Base-by-base conservation (phyloP, 2,888 invertebrate species). In the Lamproptera curius region DNA sequence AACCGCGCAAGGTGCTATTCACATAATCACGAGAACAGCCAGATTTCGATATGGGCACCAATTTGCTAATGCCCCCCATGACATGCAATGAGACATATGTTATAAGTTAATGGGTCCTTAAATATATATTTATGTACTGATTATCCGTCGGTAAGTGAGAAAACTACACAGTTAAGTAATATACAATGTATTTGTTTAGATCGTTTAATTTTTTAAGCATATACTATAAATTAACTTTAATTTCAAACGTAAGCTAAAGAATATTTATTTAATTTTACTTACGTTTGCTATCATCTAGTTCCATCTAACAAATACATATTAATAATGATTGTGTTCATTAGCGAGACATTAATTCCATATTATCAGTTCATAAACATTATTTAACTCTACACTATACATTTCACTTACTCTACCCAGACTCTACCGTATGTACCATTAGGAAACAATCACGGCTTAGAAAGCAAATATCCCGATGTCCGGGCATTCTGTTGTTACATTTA, bases 401-500 rank as follows among this genome's bases (percentile, higher is more conserved):
- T 13, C 26, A 17, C 26, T 16, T 28, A 17, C 23, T 13, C 26
- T 40, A 14, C 6, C 40, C 28, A 14, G n/a, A 40, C 11, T 40
- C 20, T 23, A 20, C 20, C 6, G n/a, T n/a, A n/a, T n/a, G n/a
- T n/a, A n/a, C n/a, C n/a, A n/a, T n/a, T n/a, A n/a, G n/a, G n/a
- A n/a, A n/a, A n/a, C n/a, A n/a, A n/a, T n/a, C n/a, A n/a, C n/a
- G n/a, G n/a, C n/a, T n/a, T n/a, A n/a, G n/a, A n/a, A n/a, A n/a
- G n/a, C n/a, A n/a, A n/a, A n/a, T n/a, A n/a, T 39, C 15, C 23
- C 20, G 38, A 31, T 20, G 3, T 15, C 33, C 40, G 51, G 41
- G 35, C 48, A 20, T 43, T 56, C 54, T 56, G 51, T 31, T 45
- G 11, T 36, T 43, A n/a, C 43, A 39, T 46, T 44, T 34, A 50